These are phyloP conservation scores for Sinocyclocheilus rhinocerous DNA, from an alignment of 2,113 vertebrate genomes.

Conservation along the genomic window DNA sequence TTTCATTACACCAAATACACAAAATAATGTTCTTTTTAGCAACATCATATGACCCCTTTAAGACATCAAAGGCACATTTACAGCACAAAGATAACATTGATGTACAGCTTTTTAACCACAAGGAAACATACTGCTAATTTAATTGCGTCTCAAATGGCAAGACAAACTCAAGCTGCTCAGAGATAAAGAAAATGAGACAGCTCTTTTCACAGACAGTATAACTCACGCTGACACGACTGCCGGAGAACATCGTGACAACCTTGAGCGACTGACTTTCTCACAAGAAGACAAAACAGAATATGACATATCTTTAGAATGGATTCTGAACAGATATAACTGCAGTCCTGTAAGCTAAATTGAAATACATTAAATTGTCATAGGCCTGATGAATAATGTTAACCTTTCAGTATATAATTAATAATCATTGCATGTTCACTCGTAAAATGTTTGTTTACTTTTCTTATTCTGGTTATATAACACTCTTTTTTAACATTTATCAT, in stretches of 20 bases:
- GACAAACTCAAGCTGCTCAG: not conserved
- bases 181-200: not conserved
- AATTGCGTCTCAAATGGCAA: conserved; percentile 22
- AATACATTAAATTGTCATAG: not conserved
- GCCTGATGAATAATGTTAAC: not conserved
- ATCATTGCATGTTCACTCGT: not conserved
- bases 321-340: too few relatives aligned
- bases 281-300: not conserved
- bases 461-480: not conserved
- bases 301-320: too few relatives aligned
- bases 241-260: not conserved
- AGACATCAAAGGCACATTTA: not conserved
- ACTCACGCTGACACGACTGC: not conserved
- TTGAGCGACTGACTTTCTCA: not conserved
- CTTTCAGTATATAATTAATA: not conserved
- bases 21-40: too few relatives aligned
- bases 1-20: too few relatives aligned
- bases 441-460: not conserved
- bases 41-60: too few relatives aligned
- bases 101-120: conserved; percentile 8
- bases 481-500: not conserved
- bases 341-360: not conserved
- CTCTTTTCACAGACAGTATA: not conserved
- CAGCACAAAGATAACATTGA: not conserved
- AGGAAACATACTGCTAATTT: conserved; percentile 15